Conservation (phyloP, 2,888 invertebrate genomes). For the Julus scanicus region DNA sequence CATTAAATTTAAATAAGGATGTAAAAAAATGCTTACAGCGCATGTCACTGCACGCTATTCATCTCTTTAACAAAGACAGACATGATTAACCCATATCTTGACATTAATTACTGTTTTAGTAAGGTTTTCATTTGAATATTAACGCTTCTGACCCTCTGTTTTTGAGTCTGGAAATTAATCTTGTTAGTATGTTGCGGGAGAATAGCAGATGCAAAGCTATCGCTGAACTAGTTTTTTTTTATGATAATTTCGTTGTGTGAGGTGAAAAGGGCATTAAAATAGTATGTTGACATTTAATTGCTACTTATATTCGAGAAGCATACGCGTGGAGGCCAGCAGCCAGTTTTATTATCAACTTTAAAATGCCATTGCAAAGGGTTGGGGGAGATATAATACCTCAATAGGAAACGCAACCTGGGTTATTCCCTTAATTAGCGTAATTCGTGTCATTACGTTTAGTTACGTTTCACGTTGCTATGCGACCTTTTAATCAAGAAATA, state of each 20-base stretch:
- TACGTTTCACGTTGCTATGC: not conserved
- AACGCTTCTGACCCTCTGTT: too few species aligned
- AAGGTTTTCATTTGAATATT: too few species aligned
- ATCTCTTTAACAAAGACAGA: not conserved
- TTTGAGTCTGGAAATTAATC: too few species aligned
- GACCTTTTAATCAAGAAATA: not conserved
- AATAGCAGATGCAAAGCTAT: not conserved
- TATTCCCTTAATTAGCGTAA: not conserved
- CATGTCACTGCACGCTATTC: not conserved
- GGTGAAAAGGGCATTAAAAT: constrained; percentile 15
- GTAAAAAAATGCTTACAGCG: not conserved
- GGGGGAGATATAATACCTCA: not conserved
- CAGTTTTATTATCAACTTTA: not conserved
- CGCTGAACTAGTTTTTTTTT: not conserved
- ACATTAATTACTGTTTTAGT: not conserved
- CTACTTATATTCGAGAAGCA: not conserved
- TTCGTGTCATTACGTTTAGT: not conserved
- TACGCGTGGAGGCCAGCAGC: not conserved
- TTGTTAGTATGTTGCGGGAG: not conserved
- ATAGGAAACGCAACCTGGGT: constrained; percentile 5
- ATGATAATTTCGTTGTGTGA: not conserved
- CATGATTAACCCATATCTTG: not conserved
- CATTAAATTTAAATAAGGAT: not conserved
- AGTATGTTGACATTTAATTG: not conserved
- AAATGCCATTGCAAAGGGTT: not conserved